These are phyloP conservation scores for Eupithecia subumbrata DNA, from an alignment of 2,888 invertebrate species.

Conservation along the genomic window DNA sequence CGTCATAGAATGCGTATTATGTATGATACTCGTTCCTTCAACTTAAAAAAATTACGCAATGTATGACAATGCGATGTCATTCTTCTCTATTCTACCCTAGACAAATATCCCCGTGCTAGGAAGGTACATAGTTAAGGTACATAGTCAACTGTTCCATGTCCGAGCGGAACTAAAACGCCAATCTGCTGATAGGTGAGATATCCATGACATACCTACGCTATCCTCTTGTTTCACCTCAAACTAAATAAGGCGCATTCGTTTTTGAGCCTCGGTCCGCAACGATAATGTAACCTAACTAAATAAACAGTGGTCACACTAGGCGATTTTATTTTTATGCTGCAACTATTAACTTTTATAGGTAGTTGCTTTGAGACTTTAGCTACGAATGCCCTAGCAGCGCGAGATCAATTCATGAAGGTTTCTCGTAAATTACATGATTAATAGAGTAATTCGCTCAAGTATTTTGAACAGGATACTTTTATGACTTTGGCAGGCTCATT, in stretches of 20 bases:
- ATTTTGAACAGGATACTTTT: not conserved
- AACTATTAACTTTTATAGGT: not conserved
- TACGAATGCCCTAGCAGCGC: not conserved
- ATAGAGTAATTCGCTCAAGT: not conserved
- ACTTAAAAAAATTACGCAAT: too few species aligned
- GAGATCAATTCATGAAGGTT: not conserved
- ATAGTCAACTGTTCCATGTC: constrained; percentile 91
- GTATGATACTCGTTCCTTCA: too few species aligned
- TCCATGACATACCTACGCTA: too few species aligned
- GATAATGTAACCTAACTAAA: too few species aligned
- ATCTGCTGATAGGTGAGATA: constrained; percentile 84
- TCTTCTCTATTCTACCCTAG: too few species aligned
- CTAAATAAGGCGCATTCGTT: too few species aligned
- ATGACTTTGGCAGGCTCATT: not conserved
- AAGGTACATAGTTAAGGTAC: too few species aligned
- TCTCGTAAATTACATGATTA: not conserved
- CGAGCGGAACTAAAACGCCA: constrained; percentile 87
- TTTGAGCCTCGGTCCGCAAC: too few species aligned
- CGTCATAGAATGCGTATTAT: too few species aligned
- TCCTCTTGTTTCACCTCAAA: too few species aligned
- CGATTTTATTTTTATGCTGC: not conserved
- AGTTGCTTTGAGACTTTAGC: not conserved
- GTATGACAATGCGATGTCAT: too few species aligned
- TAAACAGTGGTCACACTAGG: not conserved
- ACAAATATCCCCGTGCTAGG: too few species aligned